Base-by-base conservation (phyloP, 2,113 vertebrate genomes). In the Gadus macrocephalus region DNA sequence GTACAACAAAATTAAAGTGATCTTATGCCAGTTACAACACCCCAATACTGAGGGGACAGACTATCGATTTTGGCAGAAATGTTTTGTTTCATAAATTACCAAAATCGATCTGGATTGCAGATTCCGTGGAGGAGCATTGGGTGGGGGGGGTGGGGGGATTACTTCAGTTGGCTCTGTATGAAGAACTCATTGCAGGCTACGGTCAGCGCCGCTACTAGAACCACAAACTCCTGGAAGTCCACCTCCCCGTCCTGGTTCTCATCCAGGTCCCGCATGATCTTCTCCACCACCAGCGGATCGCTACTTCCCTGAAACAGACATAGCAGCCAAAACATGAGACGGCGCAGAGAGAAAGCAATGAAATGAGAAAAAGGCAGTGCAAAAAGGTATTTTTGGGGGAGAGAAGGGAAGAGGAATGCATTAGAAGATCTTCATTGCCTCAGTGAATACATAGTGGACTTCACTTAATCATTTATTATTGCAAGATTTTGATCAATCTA, bases 131-230 rank as follows among this genome's bases (percentile, higher is more conserved):
- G 2, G 64, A 53, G 31, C 2, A 35, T 35, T 1, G 25, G 25
- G 25, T 25, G 25, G 25, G 25, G 25, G 15, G n/a, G n/a, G 2
- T 60, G 60, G 3, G 15, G 8, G 2, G 64, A 53, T 74, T 62
- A 82, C 17, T 78, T 69, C n/a, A 63, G 78, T 78, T 77, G 61
- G 16, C 15, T 19, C 27, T 85, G 80, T 27, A 78, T 58, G 66
- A 98, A 98, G 91, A 96, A 97, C 0, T 92, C 91, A 79, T 98
- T 97, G 81, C 96, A 96, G 74, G 94, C 92, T 76, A 98, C 91
- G 0, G 95, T 96, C 78, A 98, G 90, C 0, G 91, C 91, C 0
- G 93, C 93, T n/a, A 99, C 94, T 83, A 98, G 82, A 22, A 94
- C 81, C 25, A 98, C 93, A 12, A 93, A 99, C 80, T 99, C 96